These are phyloP conservation scores for Monochamus alternatus DNA, from an alignment of 2,888 invertebrate species.

Conservation along the genomic window DNA sequence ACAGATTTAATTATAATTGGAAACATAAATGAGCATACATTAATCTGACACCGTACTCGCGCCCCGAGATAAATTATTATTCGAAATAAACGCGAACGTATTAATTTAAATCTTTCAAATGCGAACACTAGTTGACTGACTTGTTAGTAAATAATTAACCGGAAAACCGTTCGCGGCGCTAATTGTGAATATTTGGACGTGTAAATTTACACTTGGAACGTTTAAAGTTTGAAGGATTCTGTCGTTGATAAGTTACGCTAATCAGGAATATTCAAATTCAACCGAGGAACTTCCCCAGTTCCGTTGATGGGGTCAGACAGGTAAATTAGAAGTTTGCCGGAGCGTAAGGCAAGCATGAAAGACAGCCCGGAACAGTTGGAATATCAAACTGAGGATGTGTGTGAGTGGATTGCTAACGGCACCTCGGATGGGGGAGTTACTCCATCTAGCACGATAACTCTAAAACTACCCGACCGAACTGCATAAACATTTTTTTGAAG, in stretches of 20 bases:
- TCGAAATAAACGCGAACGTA: not conserved
- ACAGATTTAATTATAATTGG: too few species aligned
- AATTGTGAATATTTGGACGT: slow-evolving; percentile 18
- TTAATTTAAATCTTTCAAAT: slow-evolving; percentile 1
- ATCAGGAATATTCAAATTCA: slow-evolving; percentile 39
- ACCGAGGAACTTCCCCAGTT: slow-evolving; percentile 20
- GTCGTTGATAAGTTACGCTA: slow-evolving; percentile 36
- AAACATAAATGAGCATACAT: too few species aligned
- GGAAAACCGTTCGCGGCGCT: slow-evolving; percentile 16
- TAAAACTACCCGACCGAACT: too few species aligned
- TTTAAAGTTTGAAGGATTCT: slow-evolving; percentile 36
- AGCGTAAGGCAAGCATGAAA: slow-evolving; percentile 29
- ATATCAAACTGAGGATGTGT: slow-evolving; percentile 29
- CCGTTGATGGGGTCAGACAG: slow-evolving; percentile 32
- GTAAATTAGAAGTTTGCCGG: slow-evolving; percentile 29
- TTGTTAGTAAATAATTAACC: slow-evolving; percentile 25
- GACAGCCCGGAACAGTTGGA: slow-evolving; percentile 30
- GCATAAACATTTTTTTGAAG: too few species aligned
- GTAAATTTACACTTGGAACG: slow-evolving; percentile 27
- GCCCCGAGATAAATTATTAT: not conserved
- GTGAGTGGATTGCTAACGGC: slow-evolving; percentile 22
- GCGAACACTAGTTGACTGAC: slow-evolving; percentile 5
- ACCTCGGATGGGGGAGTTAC: not conserved
- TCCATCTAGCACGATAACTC: too few species aligned
- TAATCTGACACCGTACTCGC: too few species aligned